These are phyloP conservation scores for Apodemus agrarius DNA, from an alignment of 2,797 vertebrate species.

Conservation along the genomic window DNA sequence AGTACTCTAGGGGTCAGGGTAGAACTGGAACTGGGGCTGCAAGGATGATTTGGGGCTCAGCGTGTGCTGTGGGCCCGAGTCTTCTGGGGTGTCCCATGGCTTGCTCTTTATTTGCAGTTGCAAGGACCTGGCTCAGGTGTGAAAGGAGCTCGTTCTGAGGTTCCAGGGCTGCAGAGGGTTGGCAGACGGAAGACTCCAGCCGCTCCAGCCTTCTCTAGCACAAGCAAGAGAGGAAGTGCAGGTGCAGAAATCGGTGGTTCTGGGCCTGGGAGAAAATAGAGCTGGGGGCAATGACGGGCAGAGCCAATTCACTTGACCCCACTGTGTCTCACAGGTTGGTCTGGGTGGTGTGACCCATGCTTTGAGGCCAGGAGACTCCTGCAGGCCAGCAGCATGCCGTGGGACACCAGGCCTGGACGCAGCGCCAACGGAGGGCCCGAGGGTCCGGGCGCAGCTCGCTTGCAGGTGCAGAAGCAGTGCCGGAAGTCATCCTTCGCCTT, in stretches of 20 bases:
- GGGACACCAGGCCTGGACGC: conserved; percentile 87
- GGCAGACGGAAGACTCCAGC: background rate
- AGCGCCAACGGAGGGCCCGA: conserved; percentile 86
- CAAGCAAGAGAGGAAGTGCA: background rate
- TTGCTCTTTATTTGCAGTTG: background rate
- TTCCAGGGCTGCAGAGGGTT: background rate
- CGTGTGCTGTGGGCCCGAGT: background rate
- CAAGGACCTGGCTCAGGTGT: background rate
- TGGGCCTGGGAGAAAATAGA: background rate
- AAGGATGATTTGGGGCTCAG: background rate
- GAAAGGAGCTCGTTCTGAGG: background rate
- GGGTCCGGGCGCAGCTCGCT: conserved; percentile 87
- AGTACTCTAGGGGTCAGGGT: background rate
- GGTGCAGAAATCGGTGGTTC: background rate
- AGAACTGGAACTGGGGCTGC: background rate
- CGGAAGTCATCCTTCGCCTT: conserved; percentile 95
- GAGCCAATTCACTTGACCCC: background rate
- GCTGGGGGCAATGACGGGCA: background rate
- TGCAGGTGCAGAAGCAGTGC: conserved; percentile 91
- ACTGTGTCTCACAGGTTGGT: background rate
- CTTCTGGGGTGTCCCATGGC: background rate
- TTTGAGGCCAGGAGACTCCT: background rate
- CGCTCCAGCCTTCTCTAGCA: background rate
- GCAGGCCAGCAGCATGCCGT: conserved; percentile 89
- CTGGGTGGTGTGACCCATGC: background rate